Base-by-base conservation (phyloP, 2,888 invertebrate genomes). In the Aporophyla lueneburgensis region DNA sequence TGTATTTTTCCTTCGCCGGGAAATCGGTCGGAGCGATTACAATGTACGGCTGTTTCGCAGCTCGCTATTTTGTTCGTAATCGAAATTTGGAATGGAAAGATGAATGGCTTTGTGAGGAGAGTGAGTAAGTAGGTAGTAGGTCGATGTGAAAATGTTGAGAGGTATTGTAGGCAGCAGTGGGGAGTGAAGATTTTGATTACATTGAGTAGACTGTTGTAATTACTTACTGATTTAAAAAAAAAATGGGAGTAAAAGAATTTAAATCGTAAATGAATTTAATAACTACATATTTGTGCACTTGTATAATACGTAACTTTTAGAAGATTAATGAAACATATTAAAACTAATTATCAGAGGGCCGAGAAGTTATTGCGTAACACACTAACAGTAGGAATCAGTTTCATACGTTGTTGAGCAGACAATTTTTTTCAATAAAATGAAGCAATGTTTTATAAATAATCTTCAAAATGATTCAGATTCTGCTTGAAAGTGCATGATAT, bases 1-100 rank as follows among this genome's bases (percentile, higher is more conserved):
- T 92, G 91, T 93, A 93, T 94, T 94, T 95, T 95, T 94, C 93
- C 90, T 86, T 63, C 70, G 86, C 86, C 79, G 85, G 87, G 80
- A 86, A 89, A 86, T 81, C 79, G 88, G 88, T 79, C 85, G 74
- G 74, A 76, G 86, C 86, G 90, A 86, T 87, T 87, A 88, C 87
- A 89, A 90, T 89, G 90, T 88, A 89, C 88, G 89, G 88, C 87
- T 90, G 89, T 91, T 87, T 82, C 77, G 80, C 79, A 71, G 77
- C 78, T 80, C 71, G 82, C 81, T 86, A 88, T 89, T 88, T 85
- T 84, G 87, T 87, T 85, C 84, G 81, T 87, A 87, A 89, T 89
- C 86, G 85, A 88, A 88, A 85, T 86, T 84, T 82, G 78, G 83
- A 85, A 88, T 87, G 73, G 78, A 76, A 86, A 88, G 84, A 87